Percentiles rank a stretch among this genome's conserved stretches.
These are phyloP conservation scores for Brachionus sp. DNA, from an alignment of 1,140 invertebrate genomes.

Conservation along the genomic window DNA sequence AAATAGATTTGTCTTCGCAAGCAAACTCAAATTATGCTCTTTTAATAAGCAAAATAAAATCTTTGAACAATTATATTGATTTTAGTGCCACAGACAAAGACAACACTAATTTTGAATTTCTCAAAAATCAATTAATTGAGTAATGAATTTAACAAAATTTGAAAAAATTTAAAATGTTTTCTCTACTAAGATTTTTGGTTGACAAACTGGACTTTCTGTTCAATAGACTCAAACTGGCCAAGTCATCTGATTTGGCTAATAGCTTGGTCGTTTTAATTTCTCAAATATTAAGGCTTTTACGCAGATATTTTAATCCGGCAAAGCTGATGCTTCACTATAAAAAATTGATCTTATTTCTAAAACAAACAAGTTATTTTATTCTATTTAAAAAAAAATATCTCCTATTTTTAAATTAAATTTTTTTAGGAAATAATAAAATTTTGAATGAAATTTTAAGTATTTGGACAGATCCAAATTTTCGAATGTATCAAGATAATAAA, in stretches of 20 bases:
- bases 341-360: not conserved
- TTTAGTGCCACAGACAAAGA: not conserved
- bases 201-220: not conserved
- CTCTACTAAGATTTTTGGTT: not conserved
- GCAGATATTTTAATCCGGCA: not conserved
- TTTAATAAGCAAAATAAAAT: not conserved
- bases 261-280: not conserved
- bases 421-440: constrained; percentile 41
- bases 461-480: constrained; percentile 14
- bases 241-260: not conserved
- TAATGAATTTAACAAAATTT: not conserved
- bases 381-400: not conserved
- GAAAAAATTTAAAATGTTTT: not conserved
- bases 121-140: constrained; percentile 25
- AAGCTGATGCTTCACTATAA: not conserved
- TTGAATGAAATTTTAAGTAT: constrained; percentile 22
- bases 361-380: not conserved
- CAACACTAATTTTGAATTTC: not conserved
- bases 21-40: constrained; percentile 1
- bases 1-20: constrained; percentile 11
- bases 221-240: not conserved
- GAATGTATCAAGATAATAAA: not conserved
- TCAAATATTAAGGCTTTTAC: not conserved
- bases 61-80: not conserved
- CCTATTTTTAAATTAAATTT: not conserved